Evolutionary conservation across 2,113 vertebrate species (phyloP).

Genomic region (Oophaga pumilio): DNA sequence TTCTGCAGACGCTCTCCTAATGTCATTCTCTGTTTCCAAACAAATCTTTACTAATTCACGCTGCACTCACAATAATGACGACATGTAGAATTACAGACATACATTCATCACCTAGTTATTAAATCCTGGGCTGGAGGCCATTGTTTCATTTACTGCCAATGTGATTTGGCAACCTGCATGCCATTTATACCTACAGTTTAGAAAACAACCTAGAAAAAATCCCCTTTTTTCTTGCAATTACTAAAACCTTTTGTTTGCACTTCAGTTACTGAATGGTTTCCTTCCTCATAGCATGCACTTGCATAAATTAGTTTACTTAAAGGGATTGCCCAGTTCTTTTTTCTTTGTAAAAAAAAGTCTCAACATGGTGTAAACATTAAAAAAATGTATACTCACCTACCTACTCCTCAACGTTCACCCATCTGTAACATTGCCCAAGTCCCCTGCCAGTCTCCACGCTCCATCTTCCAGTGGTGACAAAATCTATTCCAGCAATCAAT

Average conservation of each 20-base stretch:
- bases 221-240: not conserved
- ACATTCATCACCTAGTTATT: not conserved
- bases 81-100: not conserved
- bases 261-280: not conserved
- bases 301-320: not conserved
- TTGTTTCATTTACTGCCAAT: not conserved
- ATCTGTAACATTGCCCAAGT: no score
- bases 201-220: not conserved
- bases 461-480: no score
- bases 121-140: not conserved
- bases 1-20: not conserved
- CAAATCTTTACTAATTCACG: not conserved
- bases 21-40: not conserved
- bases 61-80: not conserved
- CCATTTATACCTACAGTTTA: not conserved
- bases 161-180: not conserved
- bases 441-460: no score
- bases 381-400: no score
- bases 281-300: not conserved
- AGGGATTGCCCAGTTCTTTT: no score
- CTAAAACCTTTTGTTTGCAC: not conserved
- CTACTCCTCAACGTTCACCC: no score
- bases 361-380: no score
- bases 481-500: no score
- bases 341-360: no score